Conservation (phyloP, 2,113 vertebrate species). For the Probosciger aterrimus region DNA sequence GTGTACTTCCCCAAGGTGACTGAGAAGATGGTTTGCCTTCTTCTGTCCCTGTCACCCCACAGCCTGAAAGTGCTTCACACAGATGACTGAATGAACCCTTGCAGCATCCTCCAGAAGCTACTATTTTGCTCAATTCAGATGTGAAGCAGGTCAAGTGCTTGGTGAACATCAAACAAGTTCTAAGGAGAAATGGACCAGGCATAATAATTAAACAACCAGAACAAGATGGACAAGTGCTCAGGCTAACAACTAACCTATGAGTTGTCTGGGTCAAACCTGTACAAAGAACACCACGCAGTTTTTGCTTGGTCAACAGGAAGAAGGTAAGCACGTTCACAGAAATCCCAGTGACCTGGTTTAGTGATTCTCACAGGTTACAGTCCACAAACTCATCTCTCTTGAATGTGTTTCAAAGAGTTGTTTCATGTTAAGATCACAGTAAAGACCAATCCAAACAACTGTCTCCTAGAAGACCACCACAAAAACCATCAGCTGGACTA, state of each 20-base stretch:
- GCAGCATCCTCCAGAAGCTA: neutral
- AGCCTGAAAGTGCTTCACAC: neutral
- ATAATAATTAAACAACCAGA: neutral
- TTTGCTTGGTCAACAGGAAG: neutral
- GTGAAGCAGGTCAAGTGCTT: neutral
- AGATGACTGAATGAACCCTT: neutral
- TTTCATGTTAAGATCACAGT: neutral
- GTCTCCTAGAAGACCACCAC: neutral
- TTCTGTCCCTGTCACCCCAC: neutral
- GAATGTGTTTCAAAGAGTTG: neutral
- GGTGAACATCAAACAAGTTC: neutral
- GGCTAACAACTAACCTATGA: neutral
- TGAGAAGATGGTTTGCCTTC: neutral
- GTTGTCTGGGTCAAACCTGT: neutral
- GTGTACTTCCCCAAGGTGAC: neutral
- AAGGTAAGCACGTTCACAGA: neutral
- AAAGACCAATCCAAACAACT: neutral
- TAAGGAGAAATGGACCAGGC: neutral
- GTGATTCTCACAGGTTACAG: neutral
- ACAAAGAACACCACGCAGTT: fast-evolving
- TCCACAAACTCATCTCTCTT: neutral
- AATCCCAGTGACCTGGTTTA: neutral
- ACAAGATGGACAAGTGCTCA: neutral
- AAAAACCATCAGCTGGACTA: neutral
- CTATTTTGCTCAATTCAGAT: neutral